These are phyloP conservation scores for Dasysyrphus albostriatus DNA, from an alignment of 2,888 invertebrate genomes.

Conservation along the genomic window DNA sequence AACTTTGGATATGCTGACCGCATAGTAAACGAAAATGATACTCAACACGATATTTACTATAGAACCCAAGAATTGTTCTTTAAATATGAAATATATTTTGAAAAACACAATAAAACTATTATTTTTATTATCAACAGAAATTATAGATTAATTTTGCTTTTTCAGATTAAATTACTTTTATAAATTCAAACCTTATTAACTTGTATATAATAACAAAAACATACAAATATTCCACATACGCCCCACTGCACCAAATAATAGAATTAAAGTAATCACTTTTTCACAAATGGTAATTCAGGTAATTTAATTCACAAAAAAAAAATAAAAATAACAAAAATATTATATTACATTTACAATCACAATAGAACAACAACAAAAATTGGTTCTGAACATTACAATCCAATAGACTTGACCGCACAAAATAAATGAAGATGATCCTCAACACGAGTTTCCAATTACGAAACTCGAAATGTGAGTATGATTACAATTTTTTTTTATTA, in stretches of 20 bases:
- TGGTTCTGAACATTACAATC: conserved; percentile 14
- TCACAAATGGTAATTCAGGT: neutral
- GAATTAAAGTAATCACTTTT: neutral
- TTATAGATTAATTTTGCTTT: too few species aligned
- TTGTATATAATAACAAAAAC: too few species aligned
- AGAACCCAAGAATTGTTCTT: too few species aligned
- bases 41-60: too few species aligned
- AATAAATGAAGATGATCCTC: conserved; percentile 20
- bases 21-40: too few species aligned
- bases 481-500: neutral
- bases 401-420: conserved; percentile 22
- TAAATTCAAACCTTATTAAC: too few species aligned
- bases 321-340: neutral
- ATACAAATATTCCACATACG: neutral
- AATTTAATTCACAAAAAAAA: conserved; percentile 13
- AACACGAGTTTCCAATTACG: conserved; percentile 17
- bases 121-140: too few species aligned
- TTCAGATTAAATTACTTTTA: too few species aligned
- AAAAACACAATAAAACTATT: too few species aligned
- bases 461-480: neutral
- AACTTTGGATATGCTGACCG: too few species aligned
- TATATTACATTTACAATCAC: conserved; percentile 35
- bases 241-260: neutral
- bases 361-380: neutral
- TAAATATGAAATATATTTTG: too few species aligned